A percentile compares a stretch with the other conserved stretches of the same genome.
Conservation (phyloP, 2,888 invertebrate species). For the Lymantria monacha region DNA sequence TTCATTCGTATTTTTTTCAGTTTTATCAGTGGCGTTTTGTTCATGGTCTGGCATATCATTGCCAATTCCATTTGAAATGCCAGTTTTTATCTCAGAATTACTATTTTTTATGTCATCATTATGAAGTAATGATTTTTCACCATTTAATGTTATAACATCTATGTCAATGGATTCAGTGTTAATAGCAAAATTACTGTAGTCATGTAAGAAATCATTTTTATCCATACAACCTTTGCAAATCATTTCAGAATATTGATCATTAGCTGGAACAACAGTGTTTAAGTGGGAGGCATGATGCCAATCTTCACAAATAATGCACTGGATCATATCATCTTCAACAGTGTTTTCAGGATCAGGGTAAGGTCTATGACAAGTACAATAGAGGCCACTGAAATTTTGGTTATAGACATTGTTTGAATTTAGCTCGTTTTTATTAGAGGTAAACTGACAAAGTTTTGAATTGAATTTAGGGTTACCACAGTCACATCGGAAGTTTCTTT, state of each 20-base stretch:
- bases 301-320: conserved; percentile 98
- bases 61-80: conserved; percentile 1
- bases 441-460: conserved; percentile 86
- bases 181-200: conserved; percentile 83
- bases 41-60: background rate
- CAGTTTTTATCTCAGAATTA: conserved; percentile 1
- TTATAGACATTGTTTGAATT: conserved; percentile 92
- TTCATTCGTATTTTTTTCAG: background rate
- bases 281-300: conserved; percentile 96
- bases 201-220: conserved; percentile 87
- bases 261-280: conserved; percentile 80
- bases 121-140: too few relatives aligned
- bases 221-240: conserved; percentile 90
- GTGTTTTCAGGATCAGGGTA: conserved; percentile 96
- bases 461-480: conserved; percentile 93
- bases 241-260: conserved; percentile 89
- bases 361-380: conserved; percentile 95
- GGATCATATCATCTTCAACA: conserved; percentile 95
- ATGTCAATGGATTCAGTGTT: conserved; percentile 50
- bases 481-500: conserved; percentile 97
- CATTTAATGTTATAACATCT: conserved; percentile 40
- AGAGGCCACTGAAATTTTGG: conserved; percentile 96
- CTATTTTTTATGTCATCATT: conserved; percentile 15
- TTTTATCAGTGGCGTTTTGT: background rate
- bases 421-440: conserved; percentile 81